phyloP scores from a whole-genome alignment of 1,140 invertebrate species.

The Sitobion miscanthi region DNA sequence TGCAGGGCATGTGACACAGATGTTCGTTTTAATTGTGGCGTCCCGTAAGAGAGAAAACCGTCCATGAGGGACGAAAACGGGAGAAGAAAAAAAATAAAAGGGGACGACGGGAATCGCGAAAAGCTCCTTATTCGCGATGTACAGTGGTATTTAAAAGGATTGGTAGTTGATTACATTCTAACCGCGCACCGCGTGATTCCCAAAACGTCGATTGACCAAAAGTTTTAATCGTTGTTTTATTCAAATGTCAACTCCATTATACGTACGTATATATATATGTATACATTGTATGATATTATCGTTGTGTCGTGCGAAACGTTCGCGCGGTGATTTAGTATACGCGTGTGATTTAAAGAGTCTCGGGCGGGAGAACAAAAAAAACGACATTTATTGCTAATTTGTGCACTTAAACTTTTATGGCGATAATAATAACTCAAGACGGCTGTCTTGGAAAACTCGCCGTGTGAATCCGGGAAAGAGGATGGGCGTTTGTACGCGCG shows the following conservation, averaged over 20 bases:
- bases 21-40: conserved; percentile 40
- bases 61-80: not conserved
- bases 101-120: not conserved
- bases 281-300: not conserved
- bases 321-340: not conserved
- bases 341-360: not conserved
- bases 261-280: not conserved
- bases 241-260: not conserved
- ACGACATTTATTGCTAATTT: conserved; percentile 12
- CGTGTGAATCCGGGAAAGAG: not conserved
- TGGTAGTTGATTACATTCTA: conserved; percentile 11
- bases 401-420: conserved; percentile 12
- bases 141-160: not conserved
- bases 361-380: not conserved
- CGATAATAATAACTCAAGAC: not conserved
- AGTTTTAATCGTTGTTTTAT: conserved; percentile 50
- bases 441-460: not conserved
- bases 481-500: not conserved
- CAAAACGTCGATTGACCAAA: conserved; percentile 45
- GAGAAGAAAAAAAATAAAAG: not conserved
- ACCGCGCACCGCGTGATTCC: not conserved
- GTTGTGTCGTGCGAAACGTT: not conserved
- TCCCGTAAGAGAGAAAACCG: conserved; percentile 4
- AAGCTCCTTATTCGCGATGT: not conserved
- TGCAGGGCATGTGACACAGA: conserved; percentile 20